Base-by-base conservation (phyloP, 2,113 vertebrate genomes). In the Struthio camelus region DNA sequence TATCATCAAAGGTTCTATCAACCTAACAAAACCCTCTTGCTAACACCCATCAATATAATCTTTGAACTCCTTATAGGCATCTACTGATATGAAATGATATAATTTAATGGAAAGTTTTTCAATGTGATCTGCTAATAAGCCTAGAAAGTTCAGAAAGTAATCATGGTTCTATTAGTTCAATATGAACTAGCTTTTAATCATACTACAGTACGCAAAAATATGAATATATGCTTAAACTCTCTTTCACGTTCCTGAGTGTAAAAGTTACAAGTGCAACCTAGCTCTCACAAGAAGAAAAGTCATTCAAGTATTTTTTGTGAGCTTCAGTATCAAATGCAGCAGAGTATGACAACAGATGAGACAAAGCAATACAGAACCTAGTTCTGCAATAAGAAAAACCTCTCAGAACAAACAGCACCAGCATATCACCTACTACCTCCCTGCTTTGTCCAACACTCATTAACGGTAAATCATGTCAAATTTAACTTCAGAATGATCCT, bases 151-250 rank as follows among this genome's bases (percentile, higher is more conserved):
- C 89, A 94, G 73, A 50, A 36, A 54, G 66, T 23, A 89, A 59
- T 46, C n/a, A 56, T 3, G 91, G 70, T 36, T 94, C 66, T 93
- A 36, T 53, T 89, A 61, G 65, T 96, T 92, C 69, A 79, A 85
- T 51, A 67, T 34, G 65, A 90, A 81, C 65, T 81, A 73, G 79
- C 90, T 94, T 95, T 80, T 82, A 94, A 96, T 92, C 71, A 89
- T 46, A 32, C 20, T 58, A 14, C 75, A 88, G 56, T 67, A 87
- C 91, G 91, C 91, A 79, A 93, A 94, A 93, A 95, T n/a, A 59
- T 92, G 81, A 95, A 82, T 44, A 53, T 38, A 73, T 27, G 14
- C 91, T 96, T 89, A 70, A 94, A 75, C 24, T 58, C 65, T 67
- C 80, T 72, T 89, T 75, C 81, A 38, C 22, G 50, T 36, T 75